Evolutionary conservation across 2,888 invertebrate genomes (phyloP).

Genomic region (Thalpophila matura): DNA sequence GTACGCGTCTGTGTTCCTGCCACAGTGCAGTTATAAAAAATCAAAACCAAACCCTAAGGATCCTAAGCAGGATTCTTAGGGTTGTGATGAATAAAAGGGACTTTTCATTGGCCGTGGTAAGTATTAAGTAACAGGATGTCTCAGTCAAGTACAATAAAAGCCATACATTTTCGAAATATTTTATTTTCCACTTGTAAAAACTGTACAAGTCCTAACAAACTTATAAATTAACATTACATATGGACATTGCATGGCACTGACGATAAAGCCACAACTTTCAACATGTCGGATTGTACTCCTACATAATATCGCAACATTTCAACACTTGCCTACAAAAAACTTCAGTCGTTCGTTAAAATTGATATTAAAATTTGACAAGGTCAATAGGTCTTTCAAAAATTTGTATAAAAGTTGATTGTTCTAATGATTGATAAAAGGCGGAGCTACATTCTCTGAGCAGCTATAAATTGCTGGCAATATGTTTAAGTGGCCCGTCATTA

Average conservation of each 20-base stretch:
- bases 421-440: conserved; percentile 54
- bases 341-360: conserved; percentile 73
- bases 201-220: conserved; percentile 91
- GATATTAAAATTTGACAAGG: conserved; percentile 63
- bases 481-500: conserved; percentile 56
- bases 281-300: conserved; percentile 71
- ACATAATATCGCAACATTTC: conserved; percentile 69
- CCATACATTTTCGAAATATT: conserved; percentile 85
- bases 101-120: not conserved
- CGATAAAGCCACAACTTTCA: conserved; percentile 74
- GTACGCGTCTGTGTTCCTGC: no score
- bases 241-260: conserved; percentile 90
- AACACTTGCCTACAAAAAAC: conserved; percentile 71
- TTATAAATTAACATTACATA: conserved; percentile 89
- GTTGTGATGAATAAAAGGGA: not conserved
- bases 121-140: no score
- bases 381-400: conserved; percentile 56
- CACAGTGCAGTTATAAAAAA: no score
- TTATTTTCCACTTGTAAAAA: conserved; percentile 91
- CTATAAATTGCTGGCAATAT: conserved; percentile 36
- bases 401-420: conserved; percentile 58
- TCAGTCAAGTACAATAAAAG: conserved; percentile 68
- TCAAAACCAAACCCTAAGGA: no score
- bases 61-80: no score
- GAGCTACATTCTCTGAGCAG: conserved; percentile 57